Evolutionary conservation across 2,888 invertebrate species (phyloP), one percentile per base, ranked within the genome.

Genomic region (Parochlus steinenii): DNA sequence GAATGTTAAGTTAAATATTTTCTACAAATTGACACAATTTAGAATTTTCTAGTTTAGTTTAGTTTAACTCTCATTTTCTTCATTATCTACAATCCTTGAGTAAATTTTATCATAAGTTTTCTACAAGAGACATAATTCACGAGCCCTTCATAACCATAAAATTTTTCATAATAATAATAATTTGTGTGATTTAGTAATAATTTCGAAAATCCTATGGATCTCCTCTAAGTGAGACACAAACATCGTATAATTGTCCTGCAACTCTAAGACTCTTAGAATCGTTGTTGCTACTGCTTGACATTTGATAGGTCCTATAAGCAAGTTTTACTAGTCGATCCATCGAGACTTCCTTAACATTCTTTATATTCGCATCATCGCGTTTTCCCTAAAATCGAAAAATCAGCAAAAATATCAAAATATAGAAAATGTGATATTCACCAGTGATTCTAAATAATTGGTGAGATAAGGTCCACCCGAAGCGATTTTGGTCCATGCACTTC

Each of bases 381-480:
- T 30, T 16, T 36, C 30, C 6, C 29, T 20, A 12, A 22, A 22
- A 23, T 35, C 29, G 22, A 22, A 22, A 7, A 22, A 22, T 22
- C 8, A 22, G 6, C 22, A 7, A 22, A 7, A 6, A 7, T 7
- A 22, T 8, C 6, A 37, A 22, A 32, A 37, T 19, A 19, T 8
- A 7, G 22, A 22, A 7, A 50, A 51, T n/a, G n/a, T n/a, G n/a
- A n/a, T n/a, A n/a, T n/a, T 61, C 56, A 76, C 76, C 53, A 73
- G 61, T 39, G 62, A 63, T 46, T 81, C 74, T 40, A 92, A 61
- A 61, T 83, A 86, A 44, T 71, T 69, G 28, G 78, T 72, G 2
- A 90, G 61, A 17, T 73, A 65, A 4, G 87, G 79, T 39, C 80
- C 79, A 42, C 87, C 68, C 5, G 77, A 72, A 2, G 82, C 74